Evolutionary conservation across 2,888 invertebrate genomes (phyloP).

Genomic region (Muschampia plurimacula): DNA sequence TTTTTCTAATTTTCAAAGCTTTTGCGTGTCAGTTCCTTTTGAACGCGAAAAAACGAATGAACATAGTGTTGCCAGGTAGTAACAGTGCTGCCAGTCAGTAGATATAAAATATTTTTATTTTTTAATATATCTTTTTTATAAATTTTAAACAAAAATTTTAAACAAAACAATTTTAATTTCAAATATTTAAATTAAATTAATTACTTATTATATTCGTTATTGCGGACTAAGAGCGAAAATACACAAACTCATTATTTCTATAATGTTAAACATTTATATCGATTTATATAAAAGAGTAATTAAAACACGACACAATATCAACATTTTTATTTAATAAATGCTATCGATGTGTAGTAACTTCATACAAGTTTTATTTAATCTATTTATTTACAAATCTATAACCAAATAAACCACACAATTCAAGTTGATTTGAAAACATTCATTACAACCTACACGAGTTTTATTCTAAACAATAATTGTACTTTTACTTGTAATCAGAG

Average conservation of each 20-base stretch:
- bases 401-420: slow-evolving; percentile 21
- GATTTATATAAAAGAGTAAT: slow-evolving; percentile 5
- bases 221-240: no score
- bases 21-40: background rate
- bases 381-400: slow-evolving; percentile 51
- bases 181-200: no score
- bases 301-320: slow-evolving; percentile 56
- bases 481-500: slow-evolving; percentile 7
- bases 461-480: slow-evolving; percentile 23
- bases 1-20: background rate
- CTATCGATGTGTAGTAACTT: slow-evolving; percentile 57
- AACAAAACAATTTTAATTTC: no score
- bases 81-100: no score
- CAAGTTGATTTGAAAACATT: slow-evolving; percentile 18
- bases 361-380: slow-evolving; percentile 50
- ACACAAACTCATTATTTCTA: no score
- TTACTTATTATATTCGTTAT: no score
- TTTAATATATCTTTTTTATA: no score
- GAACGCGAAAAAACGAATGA: slow-evolving; percentile 9
- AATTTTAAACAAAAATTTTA: no score
- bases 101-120: no score
- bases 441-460: slow-evolving; percentile 34
- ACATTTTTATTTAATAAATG: slow-evolving; percentile 62
- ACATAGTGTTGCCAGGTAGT: background rate
- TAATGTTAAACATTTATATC: no score